Conservation (phyloP, 2,113 vertebrate species). For the Chrysemys picta region DNA sequence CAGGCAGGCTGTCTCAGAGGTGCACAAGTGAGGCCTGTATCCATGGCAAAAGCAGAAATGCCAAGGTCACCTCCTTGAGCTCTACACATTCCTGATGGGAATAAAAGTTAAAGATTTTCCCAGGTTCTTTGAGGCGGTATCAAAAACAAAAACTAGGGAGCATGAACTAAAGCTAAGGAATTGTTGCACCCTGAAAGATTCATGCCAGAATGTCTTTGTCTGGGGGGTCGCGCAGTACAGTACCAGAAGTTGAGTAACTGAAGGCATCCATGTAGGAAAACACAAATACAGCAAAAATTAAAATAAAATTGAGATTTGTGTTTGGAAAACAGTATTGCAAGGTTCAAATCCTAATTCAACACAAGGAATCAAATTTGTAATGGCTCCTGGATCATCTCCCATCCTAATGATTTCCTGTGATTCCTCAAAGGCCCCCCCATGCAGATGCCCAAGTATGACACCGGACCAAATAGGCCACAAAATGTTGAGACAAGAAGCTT, state of each 20-base stretch:
- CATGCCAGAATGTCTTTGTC: not conserved
- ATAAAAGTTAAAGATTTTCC: conserved; percentile 49
- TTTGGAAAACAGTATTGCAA: not conserved
- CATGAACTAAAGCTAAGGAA: conserved; percentile 31
- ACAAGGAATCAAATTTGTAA: not conserved
- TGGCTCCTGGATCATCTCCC: not conserved
- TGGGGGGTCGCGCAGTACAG: not conserved
- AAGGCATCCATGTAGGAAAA: not conserved
- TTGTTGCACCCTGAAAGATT: not conserved
- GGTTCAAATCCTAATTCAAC: not conserved
- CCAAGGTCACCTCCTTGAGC: conserved; percentile 57
- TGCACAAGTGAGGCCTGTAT: not conserved
- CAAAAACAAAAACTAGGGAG: conserved; percentile 38
- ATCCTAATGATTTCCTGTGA: not conserved
- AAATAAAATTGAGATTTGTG: not conserved
- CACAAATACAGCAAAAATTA: not conserved
- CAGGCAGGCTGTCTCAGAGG: not conserved
- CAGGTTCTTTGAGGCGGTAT: conserved; percentile 52
- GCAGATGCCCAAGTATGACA: not conserved
- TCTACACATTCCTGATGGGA: conserved; percentile 25
- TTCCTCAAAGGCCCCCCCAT: not conserved
- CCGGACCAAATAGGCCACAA: not conserved
- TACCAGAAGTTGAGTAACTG: rapidly evolving
- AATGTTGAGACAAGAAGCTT: not conserved
- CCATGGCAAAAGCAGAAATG: conserved; percentile 45